Evolutionary conservation across 2,797 vertebrate species (phyloP), one percentile per base, ranked within the genome.

Genomic region (Perodicticus potto): DNA sequence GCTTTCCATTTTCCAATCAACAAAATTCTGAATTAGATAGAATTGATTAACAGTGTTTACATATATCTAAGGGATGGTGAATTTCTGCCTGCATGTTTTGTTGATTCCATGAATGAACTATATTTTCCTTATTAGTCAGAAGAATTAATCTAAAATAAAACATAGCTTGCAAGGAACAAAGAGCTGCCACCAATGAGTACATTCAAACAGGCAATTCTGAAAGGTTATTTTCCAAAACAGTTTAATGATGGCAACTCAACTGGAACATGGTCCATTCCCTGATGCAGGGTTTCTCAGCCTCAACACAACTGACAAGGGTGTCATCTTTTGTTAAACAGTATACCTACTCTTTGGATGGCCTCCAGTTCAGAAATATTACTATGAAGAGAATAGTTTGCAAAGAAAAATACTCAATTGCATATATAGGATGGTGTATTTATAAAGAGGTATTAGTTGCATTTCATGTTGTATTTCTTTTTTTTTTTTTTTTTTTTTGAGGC

Each of bases 121-220:
- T 29, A 73, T n/a, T 63, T 25, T 73, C n/a, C 34, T 4, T 37
- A 1, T 22, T 34, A 85, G 61, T 86, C 85, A 91, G 19, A 9
- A 80, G 25, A 89, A 78, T 73, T 70, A 29, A 49, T 69, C 29
- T 73, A 91, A 91, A 89, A 85, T 92, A 92, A 94, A 89, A 92
- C 32, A 76, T 8, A 85, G 27, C 34, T 92, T 61, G 59, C 25
- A 34, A 72, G 69, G 23, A 86, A 93, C 70, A 37, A 81, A 25
- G 1, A 65, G 67, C 49, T 94, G 19, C 20, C 10, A 59, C 40
- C 70, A 83, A 27, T 40, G 23, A 94, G n/a, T 76, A 57, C 61
- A 74, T 74, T 65, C 74, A 89, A 81, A 72, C 17, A 82, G 10
- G 17, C 0, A 49, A 85, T 69, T 93, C 27, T 70, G 32, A 74